phyloP scores from a whole-genome alignment of 2,113 vertebrate species.

The Oreochromis spilurus region DNA sequence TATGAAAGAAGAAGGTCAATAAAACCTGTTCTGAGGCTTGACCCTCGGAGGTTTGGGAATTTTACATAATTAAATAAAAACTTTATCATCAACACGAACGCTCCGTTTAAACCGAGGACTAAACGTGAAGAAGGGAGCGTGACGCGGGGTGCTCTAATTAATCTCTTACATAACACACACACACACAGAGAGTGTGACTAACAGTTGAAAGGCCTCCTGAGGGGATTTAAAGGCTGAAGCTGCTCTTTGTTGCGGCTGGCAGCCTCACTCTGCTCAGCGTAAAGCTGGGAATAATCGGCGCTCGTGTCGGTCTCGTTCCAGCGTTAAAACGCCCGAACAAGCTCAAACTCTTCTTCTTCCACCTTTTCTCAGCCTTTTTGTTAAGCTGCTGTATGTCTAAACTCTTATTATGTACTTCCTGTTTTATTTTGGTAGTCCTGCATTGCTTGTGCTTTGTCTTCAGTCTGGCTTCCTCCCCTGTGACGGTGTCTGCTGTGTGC shows the following conservation, averaged over 20 bases:
- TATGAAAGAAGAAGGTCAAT: not conserved
- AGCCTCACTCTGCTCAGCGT: not conserved
- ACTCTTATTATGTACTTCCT: not conserved
- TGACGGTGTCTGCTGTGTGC: no score
- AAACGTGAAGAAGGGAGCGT: not conserved
- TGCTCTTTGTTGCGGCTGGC: not conserved
- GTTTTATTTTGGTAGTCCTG: not conserved
- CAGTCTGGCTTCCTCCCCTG: not conserved
- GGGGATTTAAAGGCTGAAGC: not conserved
- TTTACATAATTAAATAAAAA: no score
- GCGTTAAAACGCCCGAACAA: not conserved
- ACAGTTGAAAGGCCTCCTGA: not conserved
- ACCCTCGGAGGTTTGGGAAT: not conserved
- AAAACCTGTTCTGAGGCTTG: not conserved
- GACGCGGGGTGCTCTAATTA: not conserved
- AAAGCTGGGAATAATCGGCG: not conserved
- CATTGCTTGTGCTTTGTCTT: not conserved
- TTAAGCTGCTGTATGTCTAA: no score
- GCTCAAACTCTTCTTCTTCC: no score
- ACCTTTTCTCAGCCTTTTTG: no score
- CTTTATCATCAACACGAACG: not conserved
- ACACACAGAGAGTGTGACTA: not conserved
- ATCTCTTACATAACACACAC: not conserved
- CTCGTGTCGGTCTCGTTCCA: no score
- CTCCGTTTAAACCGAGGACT: not conserved